Percentiles rank a stretch among this genome's conserved stretches.
These are phyloP conservation scores for Agriopis marginaria DNA, from an alignment of 2,888 invertebrate species.

Conservation along the genomic window DNA sequence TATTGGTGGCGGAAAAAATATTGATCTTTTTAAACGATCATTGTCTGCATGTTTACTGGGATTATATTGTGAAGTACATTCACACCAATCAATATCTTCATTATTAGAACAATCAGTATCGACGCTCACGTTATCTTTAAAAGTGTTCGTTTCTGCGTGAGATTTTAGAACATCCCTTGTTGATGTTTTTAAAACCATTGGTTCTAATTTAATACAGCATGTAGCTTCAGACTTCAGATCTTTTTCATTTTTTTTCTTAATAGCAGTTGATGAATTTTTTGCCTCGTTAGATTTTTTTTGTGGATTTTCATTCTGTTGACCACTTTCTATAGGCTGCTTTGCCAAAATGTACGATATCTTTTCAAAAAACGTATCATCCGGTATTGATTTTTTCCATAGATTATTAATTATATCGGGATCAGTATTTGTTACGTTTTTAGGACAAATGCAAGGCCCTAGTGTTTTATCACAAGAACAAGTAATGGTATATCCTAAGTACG, in stretches of 20 bases:
- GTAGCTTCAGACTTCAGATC: conserved; percentile 42
- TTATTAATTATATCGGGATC: conserved; percentile 55
- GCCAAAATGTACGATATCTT: conserved; percentile 66
- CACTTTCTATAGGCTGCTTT: conserved; percentile 43
- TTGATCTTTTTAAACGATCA: conserved; percentile 50
- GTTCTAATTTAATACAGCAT: conserved; percentile 45
- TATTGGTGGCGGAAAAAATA: conserved; percentile 52
- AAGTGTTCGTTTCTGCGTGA: conserved; percentile 51
- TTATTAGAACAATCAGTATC: conserved; percentile 44
- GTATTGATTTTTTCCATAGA: conserved; percentile 58
- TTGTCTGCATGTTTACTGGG: conserved; percentile 40
- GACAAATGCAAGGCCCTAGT: conserved; percentile 63
- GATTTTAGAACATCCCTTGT: conserved; percentile 42
- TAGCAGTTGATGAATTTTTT: conserved; percentile 22
- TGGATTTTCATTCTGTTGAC: conserved; percentile 24
- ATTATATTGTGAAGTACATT: conserved; percentile 43
- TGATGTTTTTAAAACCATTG: conserved; percentile 57
- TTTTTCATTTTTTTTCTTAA: conserved; percentile 24
- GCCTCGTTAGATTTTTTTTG: conserved; percentile 18
- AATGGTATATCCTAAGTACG: conserved; percentile 68
- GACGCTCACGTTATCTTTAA: conserved; percentile 47
- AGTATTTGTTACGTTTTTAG: conserved; percentile 58
- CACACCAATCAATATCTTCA: conserved; percentile 53
- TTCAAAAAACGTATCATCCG: conserved; percentile 45
- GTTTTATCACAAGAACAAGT: conserved; percentile 64